A percentile compares a stretch with the other conserved stretches of the same genome.
Evolutionary conservation across 92 coral and sea anemone genomes (phyloP).

Genomic region (Muricea muricata): DNA sequence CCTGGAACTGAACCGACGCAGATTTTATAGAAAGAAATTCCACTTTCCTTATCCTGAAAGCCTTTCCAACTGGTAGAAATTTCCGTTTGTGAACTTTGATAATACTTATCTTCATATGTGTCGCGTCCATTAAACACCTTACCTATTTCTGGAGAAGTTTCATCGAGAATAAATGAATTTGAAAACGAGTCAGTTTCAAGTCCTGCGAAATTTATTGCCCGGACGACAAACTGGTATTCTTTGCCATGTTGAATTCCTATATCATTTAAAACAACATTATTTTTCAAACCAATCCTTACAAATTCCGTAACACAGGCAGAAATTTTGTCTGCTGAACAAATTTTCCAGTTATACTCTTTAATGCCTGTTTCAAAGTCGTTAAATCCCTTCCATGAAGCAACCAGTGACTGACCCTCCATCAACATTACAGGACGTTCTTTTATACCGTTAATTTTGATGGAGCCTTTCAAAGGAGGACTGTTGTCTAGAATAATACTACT

Average conservation of each 20-base stretch:
- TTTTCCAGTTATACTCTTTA: conserved; percentile 78
- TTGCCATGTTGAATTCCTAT: conserved; percentile 78
- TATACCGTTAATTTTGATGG: conserved; percentile 71
- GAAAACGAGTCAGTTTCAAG: conserved; percentile 71
- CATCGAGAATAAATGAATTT: conserved; percentile 73
- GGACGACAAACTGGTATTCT: conserved; percentile 69
- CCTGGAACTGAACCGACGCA: conserved; percentile 82
- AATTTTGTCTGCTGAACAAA: conserved; percentile 60
- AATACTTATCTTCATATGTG: conserved; percentile 43
- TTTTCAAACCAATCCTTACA: conserved; percentile 64
- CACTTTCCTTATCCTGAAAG: conserved; percentile 72
- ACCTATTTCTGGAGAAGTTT: conserved; percentile 67
- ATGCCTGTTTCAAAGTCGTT: conserved; percentile 80
- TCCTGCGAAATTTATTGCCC: conserved; percentile 77
- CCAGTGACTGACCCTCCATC: conserved; percentile 61
- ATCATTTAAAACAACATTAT: conserved; percentile 49
- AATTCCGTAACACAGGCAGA: conserved; percentile 70
- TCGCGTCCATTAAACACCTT: conserved; percentile 75
- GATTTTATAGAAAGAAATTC: conserved; percentile 74
- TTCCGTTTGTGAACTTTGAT: conserved; percentile 76
- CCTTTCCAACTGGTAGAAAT: conserved; percentile 89
- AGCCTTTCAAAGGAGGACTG: conserved; percentile 73
- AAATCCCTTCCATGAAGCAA: conserved; percentile 83
- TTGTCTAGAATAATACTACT: conserved; percentile 69
- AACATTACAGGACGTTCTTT: conserved; percentile 55